These are phyloP conservation scores for Microctenopoma stevenorrisi DNA, from an alignment of 2,797 vertebrate genomes.

Conservation along the genomic window DNA sequence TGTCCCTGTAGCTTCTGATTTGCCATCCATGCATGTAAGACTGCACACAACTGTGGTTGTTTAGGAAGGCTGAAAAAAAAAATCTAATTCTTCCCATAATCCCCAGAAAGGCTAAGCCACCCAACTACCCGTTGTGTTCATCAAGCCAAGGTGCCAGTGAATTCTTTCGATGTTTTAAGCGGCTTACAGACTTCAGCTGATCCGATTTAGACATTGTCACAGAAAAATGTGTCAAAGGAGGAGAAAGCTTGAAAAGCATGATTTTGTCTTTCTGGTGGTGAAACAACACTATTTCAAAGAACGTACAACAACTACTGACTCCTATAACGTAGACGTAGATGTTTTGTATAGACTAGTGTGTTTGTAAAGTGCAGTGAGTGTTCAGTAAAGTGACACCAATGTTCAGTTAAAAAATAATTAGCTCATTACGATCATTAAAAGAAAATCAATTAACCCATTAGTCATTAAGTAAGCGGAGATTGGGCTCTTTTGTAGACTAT, in stretches of 20 bases:
- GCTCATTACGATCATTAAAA: neutral
- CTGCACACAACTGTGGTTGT: constrained; percentile 13
- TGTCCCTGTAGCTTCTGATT: constrained; percentile 1
- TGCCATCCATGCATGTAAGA: constrained; percentile 7
- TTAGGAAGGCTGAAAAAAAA: constrained; percentile 70
- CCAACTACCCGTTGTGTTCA: constrained; percentile 55
- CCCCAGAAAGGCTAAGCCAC: constrained; percentile 66
- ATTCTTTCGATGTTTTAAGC: constrained; percentile 82
- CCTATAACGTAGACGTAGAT: neutral
- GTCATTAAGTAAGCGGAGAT: too few relatives aligned
- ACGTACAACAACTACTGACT: neutral
- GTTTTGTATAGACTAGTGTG: neutral
- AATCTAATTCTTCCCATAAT: constrained; percentile 77
- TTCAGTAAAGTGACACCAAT: neutral
- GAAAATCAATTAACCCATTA: too few relatives aligned
- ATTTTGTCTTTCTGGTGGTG: constrained; percentile 1
- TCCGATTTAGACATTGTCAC: constrained; percentile 71
- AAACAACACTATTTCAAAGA: constrained; percentile 6
- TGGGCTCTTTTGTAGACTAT: too few relatives aligned
- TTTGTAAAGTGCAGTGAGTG: neutral
- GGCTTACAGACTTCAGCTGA: constrained; percentile 78
- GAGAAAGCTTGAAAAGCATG: constrained; percentile 3
- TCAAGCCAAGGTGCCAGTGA: constrained; percentile 74
- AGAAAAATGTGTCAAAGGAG: constrained; percentile 57
- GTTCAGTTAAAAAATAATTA: neutral